These are phyloP conservation scores for Sceloporus undulatus DNA, from an alignment of 2,113 vertebrate genomes.

Conservation along the genomic window DNA sequence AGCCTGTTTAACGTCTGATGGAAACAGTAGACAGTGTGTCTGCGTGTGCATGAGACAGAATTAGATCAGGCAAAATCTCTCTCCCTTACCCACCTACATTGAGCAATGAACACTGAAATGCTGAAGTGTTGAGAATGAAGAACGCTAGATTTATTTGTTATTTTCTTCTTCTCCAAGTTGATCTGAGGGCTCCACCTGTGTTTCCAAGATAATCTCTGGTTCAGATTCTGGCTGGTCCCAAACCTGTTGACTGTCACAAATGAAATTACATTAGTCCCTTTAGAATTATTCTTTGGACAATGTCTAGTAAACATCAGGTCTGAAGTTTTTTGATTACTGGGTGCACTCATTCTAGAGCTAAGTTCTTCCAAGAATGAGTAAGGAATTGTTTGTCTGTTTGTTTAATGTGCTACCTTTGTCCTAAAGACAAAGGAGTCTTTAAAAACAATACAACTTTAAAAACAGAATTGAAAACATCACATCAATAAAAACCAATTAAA, in stretches of 20 bases:
- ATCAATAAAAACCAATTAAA: too few species aligned
- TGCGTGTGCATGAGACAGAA: conserved; percentile 4
- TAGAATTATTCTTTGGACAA: neutral
- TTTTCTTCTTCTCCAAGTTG: neutral
- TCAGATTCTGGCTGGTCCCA: neutral
- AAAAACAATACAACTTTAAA: too few species aligned
- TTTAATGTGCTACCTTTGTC: neutral
- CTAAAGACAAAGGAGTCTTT: too few species aligned
- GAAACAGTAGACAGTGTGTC: conserved; percentile 25
- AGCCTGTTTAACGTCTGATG: conserved; percentile 39
- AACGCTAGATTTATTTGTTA: neutral
- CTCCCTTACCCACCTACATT: neutral
- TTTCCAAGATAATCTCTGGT: neutral
- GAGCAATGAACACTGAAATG: neutral
- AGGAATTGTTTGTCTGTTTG: too few species aligned
- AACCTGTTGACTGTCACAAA: neutral
- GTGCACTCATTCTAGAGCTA: neutral
- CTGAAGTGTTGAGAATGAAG: neutral
- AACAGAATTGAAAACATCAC: too few species aligned
- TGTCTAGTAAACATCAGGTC: neutral
- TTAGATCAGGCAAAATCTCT: neutral
- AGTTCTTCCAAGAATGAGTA: neutral
- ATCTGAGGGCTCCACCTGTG: neutral
- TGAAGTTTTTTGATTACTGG: neutral
- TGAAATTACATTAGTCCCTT: neutral